A percentile compares a stretch with the other conserved stretches of the same genome.
phyloP scores from a whole-genome alignment of 1,140 invertebrate species.

The Samia ricini region DNA sequence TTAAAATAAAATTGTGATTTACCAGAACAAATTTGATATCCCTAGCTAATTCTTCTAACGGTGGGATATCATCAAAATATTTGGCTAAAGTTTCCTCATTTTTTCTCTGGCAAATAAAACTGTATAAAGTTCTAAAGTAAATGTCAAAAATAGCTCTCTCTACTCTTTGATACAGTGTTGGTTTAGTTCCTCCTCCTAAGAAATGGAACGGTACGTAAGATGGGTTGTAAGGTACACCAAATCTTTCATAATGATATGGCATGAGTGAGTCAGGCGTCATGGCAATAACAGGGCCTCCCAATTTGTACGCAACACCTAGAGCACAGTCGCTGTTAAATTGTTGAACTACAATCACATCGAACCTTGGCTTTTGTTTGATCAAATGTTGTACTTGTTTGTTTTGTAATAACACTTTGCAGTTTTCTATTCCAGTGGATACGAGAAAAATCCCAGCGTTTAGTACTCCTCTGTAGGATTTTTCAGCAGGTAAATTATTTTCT shows the following conservation, averaged over 20 bases:
- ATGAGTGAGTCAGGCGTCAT: constrained; percentile 78
- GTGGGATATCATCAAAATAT: constrained; percentile 79
- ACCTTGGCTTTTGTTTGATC: constrained; percentile 67
- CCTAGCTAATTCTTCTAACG: constrained; percentile 77
- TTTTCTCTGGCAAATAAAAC: constrained; percentile 52
- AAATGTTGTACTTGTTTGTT: constrained; percentile 68
- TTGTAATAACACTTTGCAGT: constrained; percentile 63
- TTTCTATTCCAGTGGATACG: constrained; percentile 36
- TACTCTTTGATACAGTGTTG: constrained; percentile 72
- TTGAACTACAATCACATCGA: constrained; percentile 84
- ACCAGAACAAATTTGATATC: constrained; percentile 81
- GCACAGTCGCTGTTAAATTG: too few species aligned
- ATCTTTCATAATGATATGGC: constrained; percentile 79
- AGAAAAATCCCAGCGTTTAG: constrained; percentile 35
- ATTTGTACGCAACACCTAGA: constrained; percentile 79
- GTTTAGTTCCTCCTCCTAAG: constrained; percentile 76
- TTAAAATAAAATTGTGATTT: constrained; percentile 81
- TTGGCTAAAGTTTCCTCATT: constrained; percentile 69
- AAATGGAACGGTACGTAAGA: constrained; percentile 79
- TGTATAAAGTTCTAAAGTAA: constrained; percentile 51
- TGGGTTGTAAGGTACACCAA: constrained; percentile 79
- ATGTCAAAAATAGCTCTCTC: constrained; percentile 56
- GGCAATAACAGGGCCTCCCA: constrained; percentile 80
- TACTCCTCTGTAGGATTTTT: constrained; percentile 39
- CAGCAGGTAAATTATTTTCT: constrained; percentile 40